Evolutionary conservation across 2,888 invertebrate genomes (phyloP).

Genomic region (Apodemia duryi): DNA sequence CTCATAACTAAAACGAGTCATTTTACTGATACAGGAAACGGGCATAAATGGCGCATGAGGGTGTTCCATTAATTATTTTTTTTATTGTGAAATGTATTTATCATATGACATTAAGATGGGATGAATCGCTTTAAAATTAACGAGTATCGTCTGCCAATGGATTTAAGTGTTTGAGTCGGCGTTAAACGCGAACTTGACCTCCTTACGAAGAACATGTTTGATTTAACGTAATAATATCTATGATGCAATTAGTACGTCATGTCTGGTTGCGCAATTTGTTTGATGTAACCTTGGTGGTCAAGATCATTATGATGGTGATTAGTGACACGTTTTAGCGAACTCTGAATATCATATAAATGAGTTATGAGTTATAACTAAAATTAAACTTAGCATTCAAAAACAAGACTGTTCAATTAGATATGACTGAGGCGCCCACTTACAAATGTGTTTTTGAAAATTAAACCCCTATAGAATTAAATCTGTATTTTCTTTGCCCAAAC

Average conservation of each 20-base stretch:
- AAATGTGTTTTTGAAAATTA: too few relatives aligned
- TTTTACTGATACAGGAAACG: too few relatives aligned
- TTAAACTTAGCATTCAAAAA: not conserved
- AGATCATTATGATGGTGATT: conserved; percentile 16
- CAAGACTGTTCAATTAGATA: not conserved
- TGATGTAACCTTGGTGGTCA: conserved; percentile 22
- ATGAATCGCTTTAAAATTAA: conserved; percentile 9
- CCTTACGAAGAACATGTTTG: conserved; percentile 56
- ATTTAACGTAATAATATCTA: conserved; percentile 40
- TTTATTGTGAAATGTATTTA: too few relatives aligned
- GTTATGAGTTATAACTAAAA: not conserved
- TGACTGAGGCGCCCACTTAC: too few relatives aligned
- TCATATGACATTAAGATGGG: not conserved
- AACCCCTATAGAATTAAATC: too few relatives aligned
- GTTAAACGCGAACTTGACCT: conserved; percentile 60
- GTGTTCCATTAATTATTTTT: too few relatives aligned
- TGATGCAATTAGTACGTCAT: conserved; percentile 53
- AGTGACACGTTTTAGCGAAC: conserved; percentile 1
- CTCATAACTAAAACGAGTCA: too few relatives aligned
- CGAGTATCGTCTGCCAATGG: conserved; percentile 11
- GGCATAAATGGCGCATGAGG: too few relatives aligned
- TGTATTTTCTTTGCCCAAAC: too few relatives aligned
- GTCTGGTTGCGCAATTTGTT: conserved; percentile 41
- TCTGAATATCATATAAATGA: not conserved
- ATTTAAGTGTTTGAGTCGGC: conserved; percentile 18